phyloP scores from a whole-genome alignment of 1,140 invertebrate species.

The roundworm (Caenorhabditis elegans) region DNA sequence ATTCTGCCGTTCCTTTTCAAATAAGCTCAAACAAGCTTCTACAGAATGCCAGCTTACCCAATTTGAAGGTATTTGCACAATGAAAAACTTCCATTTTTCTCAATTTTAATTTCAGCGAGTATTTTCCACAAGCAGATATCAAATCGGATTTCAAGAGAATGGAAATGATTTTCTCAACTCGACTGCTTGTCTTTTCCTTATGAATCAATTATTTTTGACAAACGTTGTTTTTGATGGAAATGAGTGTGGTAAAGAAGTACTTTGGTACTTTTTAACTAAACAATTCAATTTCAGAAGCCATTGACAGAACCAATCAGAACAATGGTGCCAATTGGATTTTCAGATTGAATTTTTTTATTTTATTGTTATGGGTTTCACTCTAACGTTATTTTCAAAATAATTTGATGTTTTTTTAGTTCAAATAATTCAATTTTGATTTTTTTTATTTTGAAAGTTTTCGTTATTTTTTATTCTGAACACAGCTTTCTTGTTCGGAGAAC shows the following conservation, averaged over 20 bases:
- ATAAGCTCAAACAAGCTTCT: background rate
- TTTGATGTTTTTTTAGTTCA: too few relatives aligned
- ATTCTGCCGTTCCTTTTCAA: background rate
- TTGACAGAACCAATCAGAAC: too few relatives aligned
- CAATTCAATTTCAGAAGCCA: background rate
- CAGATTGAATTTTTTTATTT: too few relatives aligned
- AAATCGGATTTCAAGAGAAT: background rate
- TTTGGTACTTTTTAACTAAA: background rate
- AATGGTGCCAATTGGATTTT: too few relatives aligned
- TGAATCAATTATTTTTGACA: background rate
- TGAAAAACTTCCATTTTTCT: background rate
- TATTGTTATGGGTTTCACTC: too few relatives aligned
- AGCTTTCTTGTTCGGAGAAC: too few relatives aligned
- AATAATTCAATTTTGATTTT: too few relatives aligned
- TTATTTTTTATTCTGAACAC: too few relatives aligned
- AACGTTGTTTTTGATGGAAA: background rate
- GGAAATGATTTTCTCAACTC: background rate
- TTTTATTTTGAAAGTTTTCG: too few relatives aligned
- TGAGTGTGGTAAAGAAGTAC: background rate
- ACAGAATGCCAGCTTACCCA: background rate
- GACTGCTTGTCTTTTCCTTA: background rate
- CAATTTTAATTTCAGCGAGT: background rate
- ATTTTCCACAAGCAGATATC: background rate
- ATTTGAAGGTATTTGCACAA: background rate
- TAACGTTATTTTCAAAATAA: too few relatives aligned